phyloP scores from a whole-genome alignment of 2,113 vertebrate genomes.

The Alethe castanea region DNA sequence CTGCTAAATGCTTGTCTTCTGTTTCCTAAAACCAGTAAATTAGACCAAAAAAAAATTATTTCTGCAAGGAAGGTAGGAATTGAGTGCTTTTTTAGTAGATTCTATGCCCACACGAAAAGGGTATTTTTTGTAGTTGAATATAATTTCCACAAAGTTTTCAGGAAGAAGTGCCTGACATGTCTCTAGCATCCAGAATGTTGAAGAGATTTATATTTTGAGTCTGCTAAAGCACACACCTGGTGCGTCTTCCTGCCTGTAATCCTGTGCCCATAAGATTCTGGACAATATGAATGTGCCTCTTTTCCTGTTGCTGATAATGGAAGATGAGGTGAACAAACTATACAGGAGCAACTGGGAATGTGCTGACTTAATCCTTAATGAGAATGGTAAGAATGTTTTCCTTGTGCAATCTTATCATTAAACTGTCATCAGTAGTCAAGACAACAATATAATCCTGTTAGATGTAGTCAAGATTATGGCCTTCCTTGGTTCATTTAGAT shows the following conservation, averaged over 20 bases:
- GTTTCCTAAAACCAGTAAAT: neutral
- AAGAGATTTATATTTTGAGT: neutral
- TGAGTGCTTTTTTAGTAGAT: neutral
- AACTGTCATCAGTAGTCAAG: conserved; percentile 26
- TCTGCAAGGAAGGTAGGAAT: neutral
- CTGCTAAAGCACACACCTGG: neutral
- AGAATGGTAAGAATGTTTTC: neutral
- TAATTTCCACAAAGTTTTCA: neutral
- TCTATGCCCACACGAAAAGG: neutral
- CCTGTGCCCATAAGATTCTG: neutral
- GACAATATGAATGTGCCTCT: neutral
- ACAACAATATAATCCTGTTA: conserved; percentile 18
- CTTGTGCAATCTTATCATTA: conserved; percentile 11
- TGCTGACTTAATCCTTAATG: neutral
- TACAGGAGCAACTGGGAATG: neutral
- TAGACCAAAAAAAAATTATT: neutral
- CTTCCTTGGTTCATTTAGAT: conserved; percentile 25
- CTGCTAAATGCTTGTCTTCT: neutral
- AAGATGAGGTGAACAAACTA: neutral
- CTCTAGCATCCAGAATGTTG: neutral
- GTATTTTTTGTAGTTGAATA: neutral
- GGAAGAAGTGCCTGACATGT: neutral
- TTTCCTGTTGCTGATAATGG: neutral
- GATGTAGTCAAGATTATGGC: conserved; percentile 6
- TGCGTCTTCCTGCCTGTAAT: neutral